Evolutionary conservation across 2,888 invertebrate genomes (phyloP), one percentile per base, ranked within the genome.

Genomic region (Scaptomyza tumidula): DNA sequence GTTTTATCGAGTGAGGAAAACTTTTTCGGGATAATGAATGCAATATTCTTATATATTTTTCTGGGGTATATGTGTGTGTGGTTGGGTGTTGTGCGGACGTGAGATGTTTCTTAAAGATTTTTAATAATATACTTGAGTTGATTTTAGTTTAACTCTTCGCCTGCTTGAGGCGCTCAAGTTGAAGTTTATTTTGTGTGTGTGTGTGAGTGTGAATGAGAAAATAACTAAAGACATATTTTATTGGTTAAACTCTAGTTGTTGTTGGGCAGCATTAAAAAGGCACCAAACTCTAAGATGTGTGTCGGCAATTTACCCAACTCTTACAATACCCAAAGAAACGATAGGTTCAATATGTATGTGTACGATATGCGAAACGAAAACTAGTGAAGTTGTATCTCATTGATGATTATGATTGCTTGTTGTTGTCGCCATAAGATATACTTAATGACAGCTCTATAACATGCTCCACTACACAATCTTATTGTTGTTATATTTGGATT

Each of bases 381-480:
- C 74, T 75, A 75, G 48, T 58, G 55, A 44, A 33, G 27, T 41
- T 46, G 19, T 19, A 14, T 10, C 37, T 69, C 39, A 56, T 62
- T 54, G 50, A 68, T 52, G n/a, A 35, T 27, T 11, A 48, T 58
- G 14, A 13, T 29, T 39, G 53, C 29, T 46, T 24, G 19, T 43
- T 62, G 50, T 65, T 53, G 27, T 72, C 57, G 56, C 60, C 61
- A 71, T 67, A 75, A 59, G 56, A 75, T 74, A 39, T 64, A 74
- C 75, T 60, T 54, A 57, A 75, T 76, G 61, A 77, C 54, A 77
- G 71, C 78, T 75, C 62, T 84, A 81, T 45, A 46, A 50, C 80
- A 81, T 81, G 80, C 80, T 81, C 85, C 82, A 74, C 80, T 81
- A 81, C 85, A 63, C 54, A 60, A 82, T 73, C 68, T 68, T 59